These are phyloP conservation scores for Genyomyrus donnyi DNA, from an alignment of 2,113 vertebrate genomes.

Conservation along the genomic window DNA sequence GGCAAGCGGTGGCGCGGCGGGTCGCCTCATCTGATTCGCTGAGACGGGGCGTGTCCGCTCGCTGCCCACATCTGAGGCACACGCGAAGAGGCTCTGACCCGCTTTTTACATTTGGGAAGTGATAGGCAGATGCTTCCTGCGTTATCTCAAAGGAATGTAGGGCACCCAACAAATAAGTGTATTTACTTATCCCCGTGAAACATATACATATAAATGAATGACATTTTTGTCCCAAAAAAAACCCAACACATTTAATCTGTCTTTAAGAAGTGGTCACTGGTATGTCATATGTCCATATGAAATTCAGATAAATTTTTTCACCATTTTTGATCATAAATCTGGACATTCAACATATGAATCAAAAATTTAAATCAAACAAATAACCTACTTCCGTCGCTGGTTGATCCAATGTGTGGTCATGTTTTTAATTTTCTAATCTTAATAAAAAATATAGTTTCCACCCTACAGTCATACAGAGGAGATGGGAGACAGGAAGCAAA, in stretches of 20 bases:
- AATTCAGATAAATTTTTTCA: not conserved
- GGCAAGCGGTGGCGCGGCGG: conserved; percentile 11
- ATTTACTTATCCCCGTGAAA: conserved; percentile 3
- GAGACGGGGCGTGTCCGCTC: conserved; percentile 10
- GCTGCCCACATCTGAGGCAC: conserved; percentile 26
- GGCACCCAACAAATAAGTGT: conserved; percentile 23
- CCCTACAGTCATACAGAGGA: conserved; percentile 16
- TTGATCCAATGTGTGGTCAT: not conserved
- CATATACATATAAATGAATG: not conserved
- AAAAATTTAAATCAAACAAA: not conserved
- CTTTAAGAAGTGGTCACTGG: not conserved
- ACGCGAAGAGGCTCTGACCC: conserved; percentile 30
- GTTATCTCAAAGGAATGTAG: conserved; percentile 29
- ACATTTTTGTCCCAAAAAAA: not conserved
- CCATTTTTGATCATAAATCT: not conserved
- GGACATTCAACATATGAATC: not conserved
- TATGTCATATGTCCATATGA: not conserved
- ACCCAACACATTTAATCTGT: not conserved
- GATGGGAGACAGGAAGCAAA: conserved; percentile 16
- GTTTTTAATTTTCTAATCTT: not conserved
- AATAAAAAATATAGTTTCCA: conserved; percentile 17
- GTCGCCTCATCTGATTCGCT: conserved; percentile 16
- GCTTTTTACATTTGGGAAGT: conserved; percentile 25
- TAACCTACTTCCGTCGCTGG: not conserved
- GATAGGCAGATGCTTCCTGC: conserved; percentile 16